These are phyloP conservation scores for Heloderma charlesbogerti DNA, from an alignment of 2,113 vertebrate genomes.

Conservation along the genomic window DNA sequence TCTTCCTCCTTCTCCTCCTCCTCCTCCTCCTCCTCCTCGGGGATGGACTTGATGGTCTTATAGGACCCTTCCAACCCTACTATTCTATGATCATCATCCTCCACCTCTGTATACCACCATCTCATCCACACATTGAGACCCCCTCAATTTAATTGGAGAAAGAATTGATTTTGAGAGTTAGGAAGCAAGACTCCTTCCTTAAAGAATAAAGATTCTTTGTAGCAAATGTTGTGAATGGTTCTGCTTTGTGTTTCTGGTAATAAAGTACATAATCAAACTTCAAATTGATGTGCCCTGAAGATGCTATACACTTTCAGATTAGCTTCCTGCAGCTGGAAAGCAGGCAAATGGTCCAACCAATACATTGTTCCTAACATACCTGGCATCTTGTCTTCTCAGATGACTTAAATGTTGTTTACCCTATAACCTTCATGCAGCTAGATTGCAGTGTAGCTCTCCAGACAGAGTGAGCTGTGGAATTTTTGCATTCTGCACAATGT, in stretches of 20 bases:
- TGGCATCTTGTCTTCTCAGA: constrained; percentile 46
- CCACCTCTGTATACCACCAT: not conserved
- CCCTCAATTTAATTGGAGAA: not conserved
- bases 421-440: constrained; percentile 52
- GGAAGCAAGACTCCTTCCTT: not conserved
- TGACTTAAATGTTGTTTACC: constrained; percentile 69
- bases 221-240: not conserved
- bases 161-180: not conserved
- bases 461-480: constrained; percentile 56
- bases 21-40: no score
- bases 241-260: not conserved
- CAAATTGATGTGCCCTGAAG: not conserved
- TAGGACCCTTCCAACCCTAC: no score
- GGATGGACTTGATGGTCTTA: no score
- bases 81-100: no score
- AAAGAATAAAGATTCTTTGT: not conserved
- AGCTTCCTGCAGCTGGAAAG: constrained; percentile 15
- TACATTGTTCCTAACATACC: constrained; percentile 55
- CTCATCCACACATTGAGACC: not conserved
- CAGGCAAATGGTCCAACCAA: constrained; percentile 44
- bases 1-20: no score
- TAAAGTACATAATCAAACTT: not conserved
- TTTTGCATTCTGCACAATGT: constrained; percentile 67
- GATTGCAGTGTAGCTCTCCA: constrained; percentile 32
- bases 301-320: constrained; percentile 9